Percentiles rank a stretch among this genome's conserved stretches.
Conservation (phyloP, 2,113 vertebrate species). For the Phainopepla nitens region DNA sequence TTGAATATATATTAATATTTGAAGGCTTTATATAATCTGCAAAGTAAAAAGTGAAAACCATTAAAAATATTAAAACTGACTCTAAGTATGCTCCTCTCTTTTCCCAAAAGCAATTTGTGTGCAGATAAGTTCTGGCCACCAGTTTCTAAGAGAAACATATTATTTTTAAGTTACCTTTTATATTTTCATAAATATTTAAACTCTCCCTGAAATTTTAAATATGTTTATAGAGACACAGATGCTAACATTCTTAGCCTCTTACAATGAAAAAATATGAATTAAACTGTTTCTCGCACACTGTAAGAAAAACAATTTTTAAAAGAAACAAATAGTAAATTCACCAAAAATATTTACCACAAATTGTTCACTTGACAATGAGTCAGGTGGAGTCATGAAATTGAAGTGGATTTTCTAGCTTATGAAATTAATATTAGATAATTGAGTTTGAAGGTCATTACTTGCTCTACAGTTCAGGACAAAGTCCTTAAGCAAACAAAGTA, state of each 20-base stretch:
- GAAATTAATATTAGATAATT: not conserved
- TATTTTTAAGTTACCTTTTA: conserved; percentile 51
- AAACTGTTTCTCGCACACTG: not conserved
- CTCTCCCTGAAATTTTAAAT: conserved; percentile 37
- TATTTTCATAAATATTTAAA: conserved; percentile 50
- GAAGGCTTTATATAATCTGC: conserved; percentile 47
- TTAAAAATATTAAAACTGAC: conserved; percentile 68
- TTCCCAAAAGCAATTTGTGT: conserved; percentile 50
- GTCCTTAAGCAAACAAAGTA: conserved; percentile 2
- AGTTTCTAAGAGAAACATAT: conserved; percentile 48
- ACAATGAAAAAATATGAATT: not conserved
- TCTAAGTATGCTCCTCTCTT: conserved; percentile 17
- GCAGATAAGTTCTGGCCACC: conserved; percentile 28
- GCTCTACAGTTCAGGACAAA: not conserved
- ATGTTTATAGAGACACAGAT: not conserved
- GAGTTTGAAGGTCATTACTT: not conserved
- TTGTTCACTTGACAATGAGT: not conserved
- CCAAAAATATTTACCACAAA: not conserved
- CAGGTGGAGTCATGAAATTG: not conserved
- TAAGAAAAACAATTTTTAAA: not conserved
- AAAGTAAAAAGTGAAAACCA: conserved; percentile 57
- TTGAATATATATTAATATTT: conserved; percentile 60
- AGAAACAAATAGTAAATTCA: not conserved
- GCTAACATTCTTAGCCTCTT: not conserved
- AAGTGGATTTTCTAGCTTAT: not conserved